phyloP scores from a whole-genome alignment of 2,888 invertebrate species.

The Acanthococcus lagerstroemiae region DNA sequence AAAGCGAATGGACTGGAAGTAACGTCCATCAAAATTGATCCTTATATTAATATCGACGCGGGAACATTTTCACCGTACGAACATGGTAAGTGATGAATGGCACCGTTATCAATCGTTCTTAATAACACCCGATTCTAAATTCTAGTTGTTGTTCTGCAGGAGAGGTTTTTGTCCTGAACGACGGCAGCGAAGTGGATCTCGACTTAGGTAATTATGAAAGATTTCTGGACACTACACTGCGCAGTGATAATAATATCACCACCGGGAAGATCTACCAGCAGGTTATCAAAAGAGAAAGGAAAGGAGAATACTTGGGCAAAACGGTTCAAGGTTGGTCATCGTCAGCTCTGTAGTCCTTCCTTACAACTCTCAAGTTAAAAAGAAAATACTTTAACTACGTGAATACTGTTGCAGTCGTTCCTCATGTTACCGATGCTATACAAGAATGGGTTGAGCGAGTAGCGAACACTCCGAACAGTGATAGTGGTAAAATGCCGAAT shows the following conservation, averaged over 20 bases:
- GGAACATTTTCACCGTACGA: constrained; percentile 99
- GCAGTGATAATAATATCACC: constrained; percentile 95
- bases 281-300: constrained; percentile 86
- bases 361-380: too few species aligned
- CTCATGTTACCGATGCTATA: constrained; percentile 95
- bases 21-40: too few species aligned
- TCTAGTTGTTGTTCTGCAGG: too few species aligned
- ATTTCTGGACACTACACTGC: constrained; percentile 89
- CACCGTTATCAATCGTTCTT: too few species aligned
- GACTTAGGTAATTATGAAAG: constrained; percentile 99
- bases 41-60: too few species aligned
- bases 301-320: constrained; percentile 94
- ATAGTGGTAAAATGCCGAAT: constrained; percentile 56
- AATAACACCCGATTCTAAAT: too few species aligned
- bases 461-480: constrained; percentile 54
- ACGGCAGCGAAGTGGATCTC: constrained; percentile 98
- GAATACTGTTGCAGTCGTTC: constrained; percentile 80
- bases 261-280: constrained; percentile 97
- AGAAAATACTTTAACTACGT: too few species aligned
- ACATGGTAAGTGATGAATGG: constrained; percentile 64
- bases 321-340: constrained; percentile 99
- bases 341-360: too few species aligned
- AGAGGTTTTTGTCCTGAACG: constrained; percentile 96
- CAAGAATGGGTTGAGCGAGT: constrained; percentile 97
- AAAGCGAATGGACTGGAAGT: constrained; percentile 93